phyloP scores from a whole-genome alignment of 1,140 invertebrate genomes.

The Bradynema listronoti region DNA sequence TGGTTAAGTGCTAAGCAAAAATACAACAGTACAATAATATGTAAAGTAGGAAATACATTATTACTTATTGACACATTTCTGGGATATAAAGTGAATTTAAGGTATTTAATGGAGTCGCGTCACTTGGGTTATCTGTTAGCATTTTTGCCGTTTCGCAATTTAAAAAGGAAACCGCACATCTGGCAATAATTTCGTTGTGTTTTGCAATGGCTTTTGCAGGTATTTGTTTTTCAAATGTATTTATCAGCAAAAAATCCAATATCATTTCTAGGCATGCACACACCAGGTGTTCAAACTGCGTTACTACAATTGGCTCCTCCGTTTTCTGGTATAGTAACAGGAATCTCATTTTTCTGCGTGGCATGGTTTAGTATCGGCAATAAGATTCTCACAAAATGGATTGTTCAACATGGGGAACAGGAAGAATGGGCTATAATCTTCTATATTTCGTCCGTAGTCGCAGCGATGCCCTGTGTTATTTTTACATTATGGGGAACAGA shows the following conservation, averaged over 20 bases:
- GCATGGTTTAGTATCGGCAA: conserved; percentile 56
- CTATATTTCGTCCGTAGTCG: conserved; percentile 50
- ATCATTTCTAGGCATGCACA: conserved; percentile 16
- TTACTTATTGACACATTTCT: background rate
- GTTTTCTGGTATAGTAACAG: conserved; percentile 53
- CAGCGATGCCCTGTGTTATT: conserved; percentile 49
- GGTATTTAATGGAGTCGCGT: conserved; percentile 51
- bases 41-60: conserved; percentile 40
- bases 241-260: conserved; percentile 1
- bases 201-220: conserved; percentile 54
- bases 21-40: conserved; percentile 46
- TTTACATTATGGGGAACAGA: conserved; percentile 50
- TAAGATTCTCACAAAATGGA: conserved; percentile 55
- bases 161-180: conserved; percentile 43
- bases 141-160: conserved; percentile 50
- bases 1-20: conserved; percentile 37
- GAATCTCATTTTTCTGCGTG: conserved; percentile 49
- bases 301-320: conserved; percentile 54
- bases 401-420: conserved; percentile 48
- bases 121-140: conserved; percentile 45
- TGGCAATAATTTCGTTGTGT: conserved; percentile 48
- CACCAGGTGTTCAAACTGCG: conserved; percentile 49
- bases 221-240: conserved; percentile 4
- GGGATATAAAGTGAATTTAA: conserved; percentile 19
- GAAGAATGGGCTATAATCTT: conserved; percentile 56